Conservation (phyloP, 2,888 invertebrate genomes). For the Phragmatobia fuliginosa region DNA sequence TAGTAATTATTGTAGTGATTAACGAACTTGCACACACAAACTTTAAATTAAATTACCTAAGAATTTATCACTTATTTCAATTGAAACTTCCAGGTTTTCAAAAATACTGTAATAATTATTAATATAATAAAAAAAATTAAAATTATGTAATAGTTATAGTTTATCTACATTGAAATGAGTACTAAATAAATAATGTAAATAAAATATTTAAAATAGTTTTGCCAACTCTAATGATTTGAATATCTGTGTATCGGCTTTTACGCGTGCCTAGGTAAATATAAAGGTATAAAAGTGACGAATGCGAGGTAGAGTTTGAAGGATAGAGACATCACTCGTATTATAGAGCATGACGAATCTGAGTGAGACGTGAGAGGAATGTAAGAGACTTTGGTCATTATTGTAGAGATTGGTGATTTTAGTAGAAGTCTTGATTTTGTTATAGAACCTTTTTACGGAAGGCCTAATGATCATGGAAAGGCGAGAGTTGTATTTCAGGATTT, state of each 20-base stretch:
- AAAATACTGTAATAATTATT: no score
- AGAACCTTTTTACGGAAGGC: background rate
- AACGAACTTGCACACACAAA: no score
- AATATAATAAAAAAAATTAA: no score
- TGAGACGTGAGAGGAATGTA: constrained; percentile 52
- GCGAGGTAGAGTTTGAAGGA: constrained; percentile 72
- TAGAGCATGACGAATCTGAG: constrained; percentile 58
- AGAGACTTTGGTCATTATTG: constrained; percentile 40
- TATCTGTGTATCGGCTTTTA: constrained; percentile 73
- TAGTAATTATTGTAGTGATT: no score
- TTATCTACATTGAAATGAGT: no score
- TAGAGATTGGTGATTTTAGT: constrained; percentile 20
- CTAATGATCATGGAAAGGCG: background rate
- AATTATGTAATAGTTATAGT: no score
- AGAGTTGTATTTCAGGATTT: background rate
- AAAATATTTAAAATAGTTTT: no score
- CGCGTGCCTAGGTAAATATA: constrained; percentile 80
- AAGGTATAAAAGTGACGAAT: constrained; percentile 81
- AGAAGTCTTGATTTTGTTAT: background rate
- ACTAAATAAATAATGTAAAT: no score
- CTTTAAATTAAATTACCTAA: no score
- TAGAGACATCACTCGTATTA: constrained; percentile 49
- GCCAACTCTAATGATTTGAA: constrained; percentile 41
- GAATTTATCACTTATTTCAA: no score
- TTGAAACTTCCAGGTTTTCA: no score